A percentile compares a stretch with the other conserved stretches of the same genome.
Evolutionary conservation across 2,113 vertebrate genomes (phyloP).

Genomic region (Tretioscincus oriximinensis): DNA sequence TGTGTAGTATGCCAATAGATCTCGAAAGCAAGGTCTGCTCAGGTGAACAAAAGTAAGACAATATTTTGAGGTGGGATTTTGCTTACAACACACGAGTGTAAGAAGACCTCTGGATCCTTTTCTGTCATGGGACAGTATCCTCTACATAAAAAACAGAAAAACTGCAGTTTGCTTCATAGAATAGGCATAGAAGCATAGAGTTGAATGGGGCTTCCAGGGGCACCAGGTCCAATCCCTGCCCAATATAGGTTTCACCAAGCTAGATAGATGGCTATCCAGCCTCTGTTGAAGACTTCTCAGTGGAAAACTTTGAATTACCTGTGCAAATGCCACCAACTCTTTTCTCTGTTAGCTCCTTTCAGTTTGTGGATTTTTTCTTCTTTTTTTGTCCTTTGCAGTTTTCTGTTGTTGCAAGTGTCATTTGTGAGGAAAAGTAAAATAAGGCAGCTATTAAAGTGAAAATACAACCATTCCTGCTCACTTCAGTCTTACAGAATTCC

Average conservation of each 20-base stretch:
- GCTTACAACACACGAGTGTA: no score
- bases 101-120: no score
- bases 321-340: not conserved
- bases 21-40: not conserved
- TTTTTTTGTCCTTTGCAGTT: slow-evolving; percentile 6
- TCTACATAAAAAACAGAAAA: not conserved
- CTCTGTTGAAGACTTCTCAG: not conserved
- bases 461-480: slow-evolving; percentile 23
- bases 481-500: slow-evolving; percentile 21
- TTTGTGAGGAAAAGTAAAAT: slow-evolving; percentile 48
- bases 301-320: not conserved
- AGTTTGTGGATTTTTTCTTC: not conserved
- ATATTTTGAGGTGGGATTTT: no score
- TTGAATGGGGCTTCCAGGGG: no score
- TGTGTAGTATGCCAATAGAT: not conserved
- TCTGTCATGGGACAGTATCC: no score
- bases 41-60: no score
- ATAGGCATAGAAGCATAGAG: not conserved
- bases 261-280: no score
- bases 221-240: no score
- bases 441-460: slow-evolving; percentile 51
- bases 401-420: fast-evolving
- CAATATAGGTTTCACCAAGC: no score
- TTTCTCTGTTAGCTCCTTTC: not conserved
- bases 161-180: not conserved